Evolutionary conservation across 2,888 invertebrate genomes (phyloP).

Genomic region (Drosophila pseudotakahashii): DNA sequence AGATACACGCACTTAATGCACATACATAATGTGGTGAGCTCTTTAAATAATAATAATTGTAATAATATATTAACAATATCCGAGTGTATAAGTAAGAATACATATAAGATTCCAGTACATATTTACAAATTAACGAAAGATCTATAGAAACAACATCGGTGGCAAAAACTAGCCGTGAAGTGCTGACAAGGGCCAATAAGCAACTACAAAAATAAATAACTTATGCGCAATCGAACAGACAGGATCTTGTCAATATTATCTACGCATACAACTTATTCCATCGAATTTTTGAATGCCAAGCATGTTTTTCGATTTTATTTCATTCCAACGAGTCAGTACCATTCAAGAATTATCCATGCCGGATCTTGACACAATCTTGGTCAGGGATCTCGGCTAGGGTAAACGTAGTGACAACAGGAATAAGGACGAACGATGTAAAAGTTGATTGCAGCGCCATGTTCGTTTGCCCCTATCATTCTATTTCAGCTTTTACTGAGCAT

Average conservation of each 20-base stretch:
- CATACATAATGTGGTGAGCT: slow-evolving; percentile 32
- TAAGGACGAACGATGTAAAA: slow-evolving; percentile 19
- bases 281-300: slow-evolving; percentile 11
- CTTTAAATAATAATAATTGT: slow-evolving; percentile 60
- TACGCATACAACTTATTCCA: slow-evolving; percentile 6
- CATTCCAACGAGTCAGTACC: slow-evolving; percentile 55
- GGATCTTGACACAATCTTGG: slow-evolving; percentile 17
- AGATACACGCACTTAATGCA: slow-evolving; percentile 40
- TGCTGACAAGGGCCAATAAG: slow-evolving; percentile 35
- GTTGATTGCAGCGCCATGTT: slow-evolving; percentile 17
- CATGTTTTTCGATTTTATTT: slow-evolving; percentile 39
- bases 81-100: slow-evolving; percentile 17
- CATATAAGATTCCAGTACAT: slow-evolving; percentile 59
- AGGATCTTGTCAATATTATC: slow-evolving; percentile 50
- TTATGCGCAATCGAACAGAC: slow-evolving; percentile 32
- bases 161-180: slow-evolving; percentile 3
- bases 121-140: slow-evolving; percentile 73
- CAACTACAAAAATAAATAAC: slow-evolving; percentile 68
- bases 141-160: slow-evolving; percentile 63
- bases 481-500: slow-evolving; percentile 46
- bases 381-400: not conserved
- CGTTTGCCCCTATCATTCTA: slow-evolving; percentile 23
- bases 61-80: slow-evolving; percentile 72
- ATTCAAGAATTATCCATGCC: slow-evolving; percentile 41
- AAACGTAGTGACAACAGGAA: slow-evolving; percentile 5